Evolutionary conservation across 2,888 invertebrate genomes (phyloP), one percentile per base, ranked within the genome.

Genomic region (Nemoura dubitans): DNA sequence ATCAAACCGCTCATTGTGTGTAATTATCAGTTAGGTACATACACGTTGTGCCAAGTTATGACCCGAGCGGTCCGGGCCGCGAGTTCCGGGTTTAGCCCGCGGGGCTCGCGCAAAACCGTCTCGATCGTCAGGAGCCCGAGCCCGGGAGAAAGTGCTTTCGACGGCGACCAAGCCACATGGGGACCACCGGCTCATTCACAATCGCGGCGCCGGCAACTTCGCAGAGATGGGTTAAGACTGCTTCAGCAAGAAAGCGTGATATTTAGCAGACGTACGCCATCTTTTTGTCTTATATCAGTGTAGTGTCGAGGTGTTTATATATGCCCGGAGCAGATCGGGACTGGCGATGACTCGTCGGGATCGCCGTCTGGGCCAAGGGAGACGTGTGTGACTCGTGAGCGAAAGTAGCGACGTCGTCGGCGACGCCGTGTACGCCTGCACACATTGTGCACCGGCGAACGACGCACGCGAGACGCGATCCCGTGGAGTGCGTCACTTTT

Each of bases 161-260:
- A 59, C 59, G 59, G 21, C 59, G 59, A 59, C 10, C 59, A 1
- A 10, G 59, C 36, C 59, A 59, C 59, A 59, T 59, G 59, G 59
- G 59, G 59, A 59, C 59, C 59, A 59, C 59, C 59, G 59, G 59
- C 59, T 59, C 59, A 59, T 59, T 59, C 59, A 59, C 2, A 59
- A 21, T 14, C 59, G 59, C 59, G 59, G 59, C 59, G 14, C 59
- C 16, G 21, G 59, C 59, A 21, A 59, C 59, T 21, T 59, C 59
- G 21, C 59, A 59, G 59, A 59, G 59, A 59, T 21, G 21, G 59
- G 59, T 21, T 21, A 21, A 10, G 6, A 2, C 59, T 59, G 59
- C 59, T 59, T 59, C 2, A 21, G 14, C 59, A 21, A 59, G 10
- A 16, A 59, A 59, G 59, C 59, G 21, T 21, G 21, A 21, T 21